Percentiles rank a stretch among this genome's conserved stretches.
Evolutionary conservation across 2,888 invertebrate genomes (phyloP).

Genomic region (Microplitis deprimator): DNA sequence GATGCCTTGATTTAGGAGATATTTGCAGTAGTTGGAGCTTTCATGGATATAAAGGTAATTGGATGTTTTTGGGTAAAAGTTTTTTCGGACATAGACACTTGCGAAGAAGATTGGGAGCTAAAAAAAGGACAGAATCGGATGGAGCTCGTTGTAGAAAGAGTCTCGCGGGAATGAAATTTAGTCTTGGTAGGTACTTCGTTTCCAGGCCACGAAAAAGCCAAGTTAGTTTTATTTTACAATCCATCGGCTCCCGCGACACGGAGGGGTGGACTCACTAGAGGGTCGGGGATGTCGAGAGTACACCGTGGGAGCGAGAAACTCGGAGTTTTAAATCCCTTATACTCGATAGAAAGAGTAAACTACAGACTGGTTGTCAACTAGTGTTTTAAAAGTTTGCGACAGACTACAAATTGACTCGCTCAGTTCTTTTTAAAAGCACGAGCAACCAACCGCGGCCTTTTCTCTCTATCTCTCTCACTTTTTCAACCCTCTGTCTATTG

Average conservation of each 20-base stretch:
- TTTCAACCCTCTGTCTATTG: constrained; percentile 19
- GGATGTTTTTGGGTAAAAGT: neutral
- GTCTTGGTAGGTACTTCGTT: constrained; percentile 57
- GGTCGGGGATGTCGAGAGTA: constrained; percentile 34
- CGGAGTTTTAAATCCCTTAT: constrained; percentile 16
- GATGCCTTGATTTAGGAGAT: neutral
- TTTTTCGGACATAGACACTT: neutral
- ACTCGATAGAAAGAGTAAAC: neutral
- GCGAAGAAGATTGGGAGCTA: neutral
- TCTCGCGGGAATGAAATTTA: constrained; percentile 67
- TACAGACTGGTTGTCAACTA: constrained; percentile 67
- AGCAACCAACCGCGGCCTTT: constrained; percentile 59
- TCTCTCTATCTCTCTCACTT: constrained; percentile 21
- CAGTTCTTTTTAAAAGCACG: constrained; percentile 71
- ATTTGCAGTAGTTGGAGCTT: neutral
- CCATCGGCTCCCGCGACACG: constrained; percentile 62
- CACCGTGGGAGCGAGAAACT: constrained; percentile 10
- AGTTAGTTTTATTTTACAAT: constrained; percentile 72
- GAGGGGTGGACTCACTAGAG: constrained; percentile 30
- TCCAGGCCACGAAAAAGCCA: constrained; percentile 66
- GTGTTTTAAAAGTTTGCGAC: constrained; percentile 72
- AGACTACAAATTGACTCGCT: constrained; percentile 72
- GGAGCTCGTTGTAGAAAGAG: neutral
- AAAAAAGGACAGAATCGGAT: neutral
- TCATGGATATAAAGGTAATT: neutral